Conservation (phyloP, 2,888 invertebrate genomes). For the Craniophora ligustri region DNA sequence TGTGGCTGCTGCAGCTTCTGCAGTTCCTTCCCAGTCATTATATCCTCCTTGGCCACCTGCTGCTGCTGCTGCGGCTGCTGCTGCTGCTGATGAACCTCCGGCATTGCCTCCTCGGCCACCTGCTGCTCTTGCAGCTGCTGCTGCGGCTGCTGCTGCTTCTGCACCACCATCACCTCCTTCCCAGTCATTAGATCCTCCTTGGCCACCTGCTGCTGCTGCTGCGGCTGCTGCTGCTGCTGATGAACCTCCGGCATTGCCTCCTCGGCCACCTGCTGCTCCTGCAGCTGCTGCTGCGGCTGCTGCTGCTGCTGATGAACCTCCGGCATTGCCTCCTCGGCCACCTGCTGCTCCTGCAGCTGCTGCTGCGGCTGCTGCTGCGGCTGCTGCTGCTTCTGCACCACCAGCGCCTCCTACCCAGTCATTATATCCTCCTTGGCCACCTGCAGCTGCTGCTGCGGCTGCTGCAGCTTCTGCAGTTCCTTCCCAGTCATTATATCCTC, state of each 20-base stretch:
- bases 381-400: too few relatives aligned
- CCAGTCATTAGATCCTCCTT: slow-evolving; percentile 9
- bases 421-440: neutral
- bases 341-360: too few relatives aligned
- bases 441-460: slow-evolving; percentile 13
- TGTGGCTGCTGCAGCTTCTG: slow-evolving; percentile 15
- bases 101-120: neutral
- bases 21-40: slow-evolving; percentile 9
- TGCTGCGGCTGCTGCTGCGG: too few relatives aligned
- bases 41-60: slow-evolving; percentile 8
- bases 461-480: slow-evolving; percentile 17
- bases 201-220: neutral
- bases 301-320: slow-evolving; percentile 3
- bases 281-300: slow-evolving; percentile 14
- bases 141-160: slow-evolving; percentile 3
- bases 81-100: neutral
- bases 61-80: neutral
- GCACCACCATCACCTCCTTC: slow-evolving; percentile 19
- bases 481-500: slow-evolving; percentile 2
- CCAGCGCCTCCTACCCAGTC: neutral
- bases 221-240: neutral
- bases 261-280: slow-evolving; percentile 1
- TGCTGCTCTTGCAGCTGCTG: slow-evolving; percentile 6
- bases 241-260: neutral
- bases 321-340: neutral